These are phyloP conservation scores for Drosophila varians DNA, from an alignment of 1,140 invertebrate species.

Conservation along the genomic window DNA sequence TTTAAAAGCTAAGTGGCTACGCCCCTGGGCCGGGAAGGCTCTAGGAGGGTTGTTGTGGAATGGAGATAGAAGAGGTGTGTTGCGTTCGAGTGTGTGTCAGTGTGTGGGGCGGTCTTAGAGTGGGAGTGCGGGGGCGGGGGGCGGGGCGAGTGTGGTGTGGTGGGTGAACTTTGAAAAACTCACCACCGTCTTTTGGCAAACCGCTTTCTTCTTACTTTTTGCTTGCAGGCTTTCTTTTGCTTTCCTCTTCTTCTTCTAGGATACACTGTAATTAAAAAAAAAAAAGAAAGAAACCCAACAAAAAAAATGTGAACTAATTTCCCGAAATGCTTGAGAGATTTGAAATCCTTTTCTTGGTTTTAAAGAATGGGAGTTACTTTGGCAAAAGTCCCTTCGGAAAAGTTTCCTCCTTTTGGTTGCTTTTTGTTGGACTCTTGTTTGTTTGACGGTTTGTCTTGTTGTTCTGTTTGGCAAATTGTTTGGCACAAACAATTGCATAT, in stretches of 20 bases:
- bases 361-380: not conserved
- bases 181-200: slow-evolving; percentile 33
- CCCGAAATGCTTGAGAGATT: too few species aligned
- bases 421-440: slow-evolving; percentile 4
- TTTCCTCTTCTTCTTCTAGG: not conserved
- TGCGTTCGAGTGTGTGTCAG: slow-evolving; percentile 3
- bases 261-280: slow-evolving; percentile 4
- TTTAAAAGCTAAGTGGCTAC: not conserved
- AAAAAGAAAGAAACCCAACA: too few species aligned
- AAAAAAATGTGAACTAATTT: too few species aligned
- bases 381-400: not conserved
- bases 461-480: slow-evolving; percentile 56
- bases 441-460: slow-evolving; percentile 13
- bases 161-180: slow-evolving; percentile 43
- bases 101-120: too few species aligned
- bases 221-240: not conserved
- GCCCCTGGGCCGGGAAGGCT: slow-evolving; percentile 7
- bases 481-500: slow-evolving; percentile 65
- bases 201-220: slow-evolving; percentile 9
- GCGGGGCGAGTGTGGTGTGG: slow-evolving; percentile 2
- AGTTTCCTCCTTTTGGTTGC: not conserved
- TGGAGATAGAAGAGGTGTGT: slow-evolving; percentile 4
- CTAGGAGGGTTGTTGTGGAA: slow-evolving; percentile 27
- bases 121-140: too few species aligned
- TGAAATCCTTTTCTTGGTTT: not conserved